Evolutionary conservation across 2,888 invertebrate genomes (phyloP).

Genomic region (Graphium colonna): DNA sequence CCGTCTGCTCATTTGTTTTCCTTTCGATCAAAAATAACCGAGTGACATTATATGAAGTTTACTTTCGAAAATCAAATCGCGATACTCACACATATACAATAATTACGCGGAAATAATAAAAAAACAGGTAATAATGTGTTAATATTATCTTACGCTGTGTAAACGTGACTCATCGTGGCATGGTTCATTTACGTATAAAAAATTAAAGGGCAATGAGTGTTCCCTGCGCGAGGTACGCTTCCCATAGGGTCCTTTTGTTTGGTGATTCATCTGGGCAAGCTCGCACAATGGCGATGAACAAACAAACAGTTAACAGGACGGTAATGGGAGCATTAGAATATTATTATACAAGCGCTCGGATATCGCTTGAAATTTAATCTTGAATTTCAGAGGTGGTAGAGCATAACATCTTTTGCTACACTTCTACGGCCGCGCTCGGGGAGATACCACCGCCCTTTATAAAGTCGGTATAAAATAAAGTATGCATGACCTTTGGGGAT

Average conservation of each 20-base stretch:
- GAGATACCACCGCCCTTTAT: too few relatives aligned
- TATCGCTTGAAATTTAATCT: too few relatives aligned
- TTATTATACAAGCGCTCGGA: too few relatives aligned
- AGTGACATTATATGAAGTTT: background rate
- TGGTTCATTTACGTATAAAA: background rate
- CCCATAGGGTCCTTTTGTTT: constrained; percentile 17
- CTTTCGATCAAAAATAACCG: too few relatives aligned
- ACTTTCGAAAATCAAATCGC: background rate
- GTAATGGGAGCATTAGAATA: background rate
- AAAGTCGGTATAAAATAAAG: too few relatives aligned
- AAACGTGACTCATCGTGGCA: background rate
- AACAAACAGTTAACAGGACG: constrained; percentile 4
- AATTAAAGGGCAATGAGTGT: constrained; percentile 7
- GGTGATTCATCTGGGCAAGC: constrained; percentile 14
- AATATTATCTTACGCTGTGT: background rate
- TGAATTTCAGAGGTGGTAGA: too few relatives aligned
- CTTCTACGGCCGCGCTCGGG: too few relatives aligned
- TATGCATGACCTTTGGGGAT: too few relatives aligned
- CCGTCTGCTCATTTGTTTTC: too few relatives aligned
- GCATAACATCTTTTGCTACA: too few relatives aligned
- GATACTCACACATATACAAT: background rate
- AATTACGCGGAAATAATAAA: background rate
- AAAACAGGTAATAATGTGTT: background rate
- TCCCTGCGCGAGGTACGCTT: constrained; percentile 6
- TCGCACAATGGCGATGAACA: constrained; percentile 3